A percentile compares a stretch with the other conserved stretches of the same genome.
Evolutionary conservation across 2,888 invertebrate genomes (phyloP).

Genomic region (Sympetrum striolatum): DNA sequence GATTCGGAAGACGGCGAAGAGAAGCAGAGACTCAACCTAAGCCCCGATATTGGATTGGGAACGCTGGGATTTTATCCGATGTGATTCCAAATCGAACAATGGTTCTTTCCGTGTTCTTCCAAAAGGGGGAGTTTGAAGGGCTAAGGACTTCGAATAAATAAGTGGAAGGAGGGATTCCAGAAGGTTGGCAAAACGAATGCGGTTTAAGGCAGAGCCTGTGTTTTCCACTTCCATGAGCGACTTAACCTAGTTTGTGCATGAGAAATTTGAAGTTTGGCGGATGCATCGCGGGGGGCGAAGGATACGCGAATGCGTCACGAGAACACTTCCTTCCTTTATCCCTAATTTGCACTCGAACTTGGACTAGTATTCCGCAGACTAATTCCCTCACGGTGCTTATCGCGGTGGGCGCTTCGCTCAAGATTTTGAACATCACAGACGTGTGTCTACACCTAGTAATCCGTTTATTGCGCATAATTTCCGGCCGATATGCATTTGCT

Average conservation of each 20-base stretch:
- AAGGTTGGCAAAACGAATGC: not conserved
- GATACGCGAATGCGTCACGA: not conserved
- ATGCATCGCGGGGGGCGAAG: not conserved
- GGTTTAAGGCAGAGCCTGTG: not conserved
- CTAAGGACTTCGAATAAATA: not conserved
- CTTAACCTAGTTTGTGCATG: constrained; percentile 28
- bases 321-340: not conserved
- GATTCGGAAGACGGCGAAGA: not conserved
- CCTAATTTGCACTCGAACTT: not conserved
- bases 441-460: too few relatives aligned
- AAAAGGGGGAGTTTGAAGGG: not conserved
- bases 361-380: too few relatives aligned
- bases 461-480: not conserved
- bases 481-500: not conserved
- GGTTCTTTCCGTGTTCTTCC: not conserved
- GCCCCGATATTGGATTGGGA: constrained; percentile 2
- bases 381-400: too few relatives aligned
- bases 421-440: too few relatives aligned
- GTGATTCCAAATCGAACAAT: constrained; percentile 11
- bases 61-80: constrained; percentile 5
- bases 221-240: constrained; percentile 12
- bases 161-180: not conserved
- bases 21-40: not conserved
- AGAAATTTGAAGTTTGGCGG: not conserved
- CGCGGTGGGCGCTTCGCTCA: too few relatives aligned